Evolutionary conservation across 1,140 invertebrate species (phyloP), one percentile per base, ranked within the genome.

Genomic region (Danaus plexippus): DNA sequence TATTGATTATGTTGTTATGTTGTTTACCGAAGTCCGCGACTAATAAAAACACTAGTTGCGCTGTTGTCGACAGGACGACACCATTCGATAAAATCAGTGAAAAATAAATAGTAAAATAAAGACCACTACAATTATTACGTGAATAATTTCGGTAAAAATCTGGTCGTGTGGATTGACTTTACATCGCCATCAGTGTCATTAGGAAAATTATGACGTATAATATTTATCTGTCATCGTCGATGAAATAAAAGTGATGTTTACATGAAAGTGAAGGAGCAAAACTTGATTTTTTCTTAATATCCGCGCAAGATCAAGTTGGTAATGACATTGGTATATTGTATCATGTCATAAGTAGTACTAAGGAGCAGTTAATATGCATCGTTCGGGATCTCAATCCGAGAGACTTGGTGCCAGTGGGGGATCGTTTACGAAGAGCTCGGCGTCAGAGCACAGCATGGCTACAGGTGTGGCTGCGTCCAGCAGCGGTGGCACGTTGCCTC

Each of bases 401-500:
- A 70, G 82, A 47, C 65, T 85, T 59, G 80, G 77, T 11, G 70
- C 66, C 46, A 57, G 70, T 13, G 63, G 65, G 42, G 75, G 75
- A 40, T 77, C 77, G 9, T 75, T 89, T 56, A 57, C 81, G 58
- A 75, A 79, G 80, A 79, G 87, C 68, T 82, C 85, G n/a, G 75
- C 88, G 44, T 81, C 81, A 66, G 77, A 89, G 84, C 79, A 87
- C 86, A 81, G 84, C 84, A 88, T 74, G 89, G 86, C 68, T 61
- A 88, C 88, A 9, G 87, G 89, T 49, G 87, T 85, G 43, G 71
- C 87, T 47, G 78, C 71, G 59, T 72, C 74, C 58, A 72, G 71
- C 62, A 77, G 77, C 56, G 58, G 77, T 10, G 73, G 82, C 51
- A 88, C 88, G 60, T 88, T 94, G 18, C 93, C 93, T 1, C 88